A percentile compares a stretch with the other conserved stretches of the same genome.
These are phyloP conservation scores for Aldabrachelys gigantea DNA, from an alignment of 2,113 vertebrate species.

Conservation along the genomic window DNA sequence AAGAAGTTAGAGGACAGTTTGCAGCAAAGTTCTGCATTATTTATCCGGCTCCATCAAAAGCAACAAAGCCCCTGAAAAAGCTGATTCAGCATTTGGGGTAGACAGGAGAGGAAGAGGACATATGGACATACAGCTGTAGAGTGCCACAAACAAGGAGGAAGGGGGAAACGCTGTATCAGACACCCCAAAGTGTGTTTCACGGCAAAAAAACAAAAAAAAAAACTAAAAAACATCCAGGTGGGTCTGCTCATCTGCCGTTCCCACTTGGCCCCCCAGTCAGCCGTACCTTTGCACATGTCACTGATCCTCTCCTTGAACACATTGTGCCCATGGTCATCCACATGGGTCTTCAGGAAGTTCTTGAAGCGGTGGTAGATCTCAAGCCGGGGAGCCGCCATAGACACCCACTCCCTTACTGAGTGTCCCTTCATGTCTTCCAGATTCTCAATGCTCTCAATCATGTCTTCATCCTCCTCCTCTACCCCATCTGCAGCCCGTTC, in stretches of 20 bases:
- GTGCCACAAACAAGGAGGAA: neutral
- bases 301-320: conserved; percentile 98
- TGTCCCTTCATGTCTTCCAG: conserved; percentile 98
- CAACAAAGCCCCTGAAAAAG: neutral
- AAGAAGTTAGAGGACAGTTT: neutral
- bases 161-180: neutral
- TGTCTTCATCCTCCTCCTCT: conserved; percentile 90
- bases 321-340: conserved; percentile 94
- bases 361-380: conserved; percentile 99
- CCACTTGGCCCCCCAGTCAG: neutral
- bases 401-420: conserved; percentile 96
- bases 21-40: neutral
- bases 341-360: conserved; percentile 96
- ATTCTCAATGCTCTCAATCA: conserved; percentile 99
- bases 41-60: neutral
- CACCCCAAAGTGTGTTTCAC: neutral
- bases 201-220: neutral
- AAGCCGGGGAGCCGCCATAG: conserved; percentile 92
- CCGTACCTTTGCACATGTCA: conserved; percentile 97
- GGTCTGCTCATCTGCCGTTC: neutral
- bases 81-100: neutral
- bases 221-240: neutral
- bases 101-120: neutral
- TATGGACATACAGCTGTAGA: neutral
- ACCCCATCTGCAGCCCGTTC: conserved; percentile 90